Evolutionary conservation across 2,113 vertebrate genomes (phyloP).

Genomic region (Plecotus auritus): DNA sequence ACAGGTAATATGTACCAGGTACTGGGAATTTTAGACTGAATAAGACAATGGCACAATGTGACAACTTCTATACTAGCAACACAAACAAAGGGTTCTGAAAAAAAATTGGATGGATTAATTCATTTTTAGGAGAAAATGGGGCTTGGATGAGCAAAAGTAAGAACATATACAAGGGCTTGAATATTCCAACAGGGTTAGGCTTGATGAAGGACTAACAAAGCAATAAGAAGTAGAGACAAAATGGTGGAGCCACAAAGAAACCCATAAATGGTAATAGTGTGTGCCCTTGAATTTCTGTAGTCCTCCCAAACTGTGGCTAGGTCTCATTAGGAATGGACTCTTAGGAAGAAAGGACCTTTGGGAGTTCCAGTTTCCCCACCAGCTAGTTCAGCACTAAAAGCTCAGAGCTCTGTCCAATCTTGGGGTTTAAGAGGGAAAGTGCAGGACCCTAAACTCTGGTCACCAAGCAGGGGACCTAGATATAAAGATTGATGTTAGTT

Average conservation of each 20-base stretch:
- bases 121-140: background rate
- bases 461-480: background rate
- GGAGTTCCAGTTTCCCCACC: background rate
- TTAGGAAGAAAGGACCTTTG: background rate
- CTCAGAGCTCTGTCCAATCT: background rate
- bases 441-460: background rate
- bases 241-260: background rate
- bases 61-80: background rate
- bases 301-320: background rate
- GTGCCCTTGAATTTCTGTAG: background rate
- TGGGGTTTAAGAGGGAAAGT: background rate
- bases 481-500: background rate
- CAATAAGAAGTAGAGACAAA: background rate
- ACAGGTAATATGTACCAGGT: background rate
- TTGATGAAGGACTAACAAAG: background rate
- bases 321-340: background rate
- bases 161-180: background rate
- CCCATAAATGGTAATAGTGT: background rate
- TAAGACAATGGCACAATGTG: background rate
- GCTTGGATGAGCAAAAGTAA: background rate
- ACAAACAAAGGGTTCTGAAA: background rate
- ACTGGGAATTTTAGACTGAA: background rate
- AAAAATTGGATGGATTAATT: background rate
- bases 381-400: background rate
- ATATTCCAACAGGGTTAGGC: background rate